Evolutionary conservation across 2,797 vertebrate species (phyloP), one percentile per base, ranked within the genome.

Genomic region (Clarias pachynema): DNA sequence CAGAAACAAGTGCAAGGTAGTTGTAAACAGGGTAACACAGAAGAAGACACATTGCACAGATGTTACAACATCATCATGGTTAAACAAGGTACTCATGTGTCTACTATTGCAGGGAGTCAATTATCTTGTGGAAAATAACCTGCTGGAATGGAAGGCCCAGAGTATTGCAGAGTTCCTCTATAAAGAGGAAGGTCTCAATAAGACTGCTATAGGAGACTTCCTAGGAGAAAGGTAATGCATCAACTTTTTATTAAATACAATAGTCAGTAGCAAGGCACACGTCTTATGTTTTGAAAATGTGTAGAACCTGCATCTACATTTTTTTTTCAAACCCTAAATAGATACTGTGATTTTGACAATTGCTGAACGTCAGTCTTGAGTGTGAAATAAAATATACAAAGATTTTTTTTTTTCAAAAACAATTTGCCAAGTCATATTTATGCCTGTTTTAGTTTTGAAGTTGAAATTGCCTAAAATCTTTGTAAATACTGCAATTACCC

Each of bases 151-250:
- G 57, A 86, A 91, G 0, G 89, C 94, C 24, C 91, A 90, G n/a
- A 90, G 93, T 65, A 95, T 98, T 0, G 97, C 97, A 0, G 95
- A 90, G 86, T 98, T 98, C 91, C 96, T 99, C 26, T 96, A 97
- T 92, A 97, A 97, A 88, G 97, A 97, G 10, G 97, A 99, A 83
- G 97, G 97, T 22, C 95, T 98, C 90, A 97, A 96, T 92, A 99
- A 99, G 93, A 97, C 96, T 0, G 97, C 97, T 87, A 98, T 99
- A 0, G 97, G 97, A 80, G 96, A 96, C 84, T 99, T 97, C 89
- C 89, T 99, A 9, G 97, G 97, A 84, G 95, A 97, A 83, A 97
- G 97, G 97, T 98, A 90, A 92, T n/a, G 65, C 22, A 22, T 2
- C 18, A 73, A 53, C 9, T 14, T 57, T 12, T 9, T 56, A 68